These are phyloP conservation scores for Liasis olivaceus DNA, from an alignment of 2,797 vertebrate genomes.

Conservation along the genomic window DNA sequence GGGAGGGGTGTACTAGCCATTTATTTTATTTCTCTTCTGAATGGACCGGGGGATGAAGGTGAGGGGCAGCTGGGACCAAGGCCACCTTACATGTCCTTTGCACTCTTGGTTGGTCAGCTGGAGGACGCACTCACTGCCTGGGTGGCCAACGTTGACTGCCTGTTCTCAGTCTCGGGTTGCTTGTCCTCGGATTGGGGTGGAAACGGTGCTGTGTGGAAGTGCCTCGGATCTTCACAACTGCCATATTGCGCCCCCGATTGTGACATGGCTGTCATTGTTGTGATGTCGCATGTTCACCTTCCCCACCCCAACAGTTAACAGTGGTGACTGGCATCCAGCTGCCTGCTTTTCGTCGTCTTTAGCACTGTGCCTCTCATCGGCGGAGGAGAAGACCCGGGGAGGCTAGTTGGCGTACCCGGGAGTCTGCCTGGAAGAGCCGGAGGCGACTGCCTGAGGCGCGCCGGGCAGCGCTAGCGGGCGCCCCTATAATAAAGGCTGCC, in stretches of 20 bases:
- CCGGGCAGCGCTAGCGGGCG: not conserved
- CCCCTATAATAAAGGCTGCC: conserved; percentile 21
- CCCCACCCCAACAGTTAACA: not conserved
- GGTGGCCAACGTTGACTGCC: not conserved
- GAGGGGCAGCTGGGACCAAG: not conserved
- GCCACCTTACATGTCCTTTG: not conserved
- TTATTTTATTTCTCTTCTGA: not conserved
- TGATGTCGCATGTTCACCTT: not conserved
- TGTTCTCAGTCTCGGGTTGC: not conserved
- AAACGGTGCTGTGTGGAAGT: not conserved
- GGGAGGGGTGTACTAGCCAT: not conserved
- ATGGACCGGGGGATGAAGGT: not conserved
- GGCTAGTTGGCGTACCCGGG: not conserved
- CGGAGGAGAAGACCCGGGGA: not conserved
- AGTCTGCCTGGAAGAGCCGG: not conserved
- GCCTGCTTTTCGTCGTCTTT: not conserved
- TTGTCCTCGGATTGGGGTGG: not conserved
- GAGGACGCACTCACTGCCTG: not conserved
- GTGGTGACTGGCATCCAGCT: not conserved
- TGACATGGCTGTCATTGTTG: not conserved
- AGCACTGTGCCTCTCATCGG: not conserved
- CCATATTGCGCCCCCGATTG: not conserved
- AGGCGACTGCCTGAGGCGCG: not conserved
- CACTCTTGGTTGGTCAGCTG: not conserved
- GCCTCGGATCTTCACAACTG: not conserved